Conservation (phyloP, 1,140 invertebrate genomes). For the Drepana arcuata region DNA sequence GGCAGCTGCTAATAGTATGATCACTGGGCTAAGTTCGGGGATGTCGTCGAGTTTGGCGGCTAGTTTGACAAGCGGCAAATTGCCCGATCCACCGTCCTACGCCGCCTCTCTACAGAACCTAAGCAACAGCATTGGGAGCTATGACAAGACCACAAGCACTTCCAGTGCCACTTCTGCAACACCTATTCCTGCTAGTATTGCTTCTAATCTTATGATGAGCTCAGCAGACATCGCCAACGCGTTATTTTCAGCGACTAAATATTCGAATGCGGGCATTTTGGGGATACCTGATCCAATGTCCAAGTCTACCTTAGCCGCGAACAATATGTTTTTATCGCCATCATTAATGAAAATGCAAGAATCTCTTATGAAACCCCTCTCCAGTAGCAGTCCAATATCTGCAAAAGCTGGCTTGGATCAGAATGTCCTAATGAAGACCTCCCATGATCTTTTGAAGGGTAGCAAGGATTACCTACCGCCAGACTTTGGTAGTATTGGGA, state of each 20-base stretch:
- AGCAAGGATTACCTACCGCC: slow-evolving; percentile 68
- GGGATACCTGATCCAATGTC: slow-evolving; percentile 79
- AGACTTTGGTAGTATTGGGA: slow-evolving; percentile 60
- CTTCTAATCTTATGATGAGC: slow-evolving; percentile 74
- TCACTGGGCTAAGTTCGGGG: slow-evolving; percentile 52
- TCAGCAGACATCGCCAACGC: slow-evolving; percentile 75
- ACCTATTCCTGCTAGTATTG: slow-evolving; percentile 66
- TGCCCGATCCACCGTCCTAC: slow-evolving; percentile 62
- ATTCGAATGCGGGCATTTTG: slow-evolving; percentile 72
- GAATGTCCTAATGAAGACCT: slow-evolving; percentile 56
- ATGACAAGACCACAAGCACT: slow-evolving; percentile 55
- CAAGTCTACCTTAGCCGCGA: slow-evolving; percentile 78
- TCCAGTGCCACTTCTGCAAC: slow-evolving; percentile 46
- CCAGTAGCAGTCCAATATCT: slow-evolving; percentile 59
- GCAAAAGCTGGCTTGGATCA: slow-evolving; percentile 59
- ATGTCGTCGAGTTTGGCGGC: slow-evolving; percentile 58
- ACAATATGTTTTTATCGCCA: slow-evolving; percentile 77
- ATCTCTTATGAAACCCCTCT: slow-evolving; percentile 62
- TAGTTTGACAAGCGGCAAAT: slow-evolving; percentile 47
- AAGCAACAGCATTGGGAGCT: slow-evolving; percentile 44
- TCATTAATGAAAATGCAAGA: slow-evolving; percentile 71
- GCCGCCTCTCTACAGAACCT: slow-evolving; percentile 57
- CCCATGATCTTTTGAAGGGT: slow-evolving; percentile 60
- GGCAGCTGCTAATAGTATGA: slow-evolving; percentile 65
- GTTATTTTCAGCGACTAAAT: slow-evolving; percentile 75